These are phyloP conservation scores for Porites lutea DNA, from an alignment of 64 coral and sea anemone genomes.

Conservation along the genomic window DNA sequence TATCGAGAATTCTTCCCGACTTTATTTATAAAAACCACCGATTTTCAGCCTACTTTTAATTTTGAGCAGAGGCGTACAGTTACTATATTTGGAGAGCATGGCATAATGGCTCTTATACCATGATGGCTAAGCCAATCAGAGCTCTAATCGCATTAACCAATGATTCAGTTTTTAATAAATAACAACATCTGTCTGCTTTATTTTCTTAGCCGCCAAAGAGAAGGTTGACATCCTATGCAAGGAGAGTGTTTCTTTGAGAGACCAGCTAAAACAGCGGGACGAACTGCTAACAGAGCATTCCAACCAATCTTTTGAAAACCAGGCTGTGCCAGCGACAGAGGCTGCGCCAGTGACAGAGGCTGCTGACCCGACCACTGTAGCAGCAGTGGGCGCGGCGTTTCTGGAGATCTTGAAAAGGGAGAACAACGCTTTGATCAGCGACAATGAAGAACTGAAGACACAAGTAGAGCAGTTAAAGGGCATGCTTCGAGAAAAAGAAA, in stretches of 20 bases:
- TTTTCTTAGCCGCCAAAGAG: conserved; percentile 28
- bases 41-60: no score
- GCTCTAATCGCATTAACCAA: no score
- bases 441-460: conserved; percentile 53
- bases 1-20: no score
- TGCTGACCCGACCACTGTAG: background rate
- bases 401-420: conserved; percentile 75
- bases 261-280: conserved; percentile 38
- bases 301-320: background rate
- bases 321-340: conserved; percentile 20
- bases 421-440: conserved; percentile 54
- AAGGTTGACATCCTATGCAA: conserved; percentile 39
- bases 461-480: conserved; percentile 54
- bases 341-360: background rate
- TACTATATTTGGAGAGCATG: no score
- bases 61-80: background rate
- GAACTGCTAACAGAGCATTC: background rate
- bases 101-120: no score
- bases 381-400: conserved; percentile 1
- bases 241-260: conserved; percentile 36
- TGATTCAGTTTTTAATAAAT: no score
- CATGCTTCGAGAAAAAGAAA: conserved; percentile 64
- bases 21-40: no score
- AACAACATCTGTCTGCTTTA: background rate
- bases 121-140: no score